These are phyloP conservation scores for Mellilla xanthometata DNA, from an alignment of 2,888 invertebrate species.

Conservation along the genomic window DNA sequence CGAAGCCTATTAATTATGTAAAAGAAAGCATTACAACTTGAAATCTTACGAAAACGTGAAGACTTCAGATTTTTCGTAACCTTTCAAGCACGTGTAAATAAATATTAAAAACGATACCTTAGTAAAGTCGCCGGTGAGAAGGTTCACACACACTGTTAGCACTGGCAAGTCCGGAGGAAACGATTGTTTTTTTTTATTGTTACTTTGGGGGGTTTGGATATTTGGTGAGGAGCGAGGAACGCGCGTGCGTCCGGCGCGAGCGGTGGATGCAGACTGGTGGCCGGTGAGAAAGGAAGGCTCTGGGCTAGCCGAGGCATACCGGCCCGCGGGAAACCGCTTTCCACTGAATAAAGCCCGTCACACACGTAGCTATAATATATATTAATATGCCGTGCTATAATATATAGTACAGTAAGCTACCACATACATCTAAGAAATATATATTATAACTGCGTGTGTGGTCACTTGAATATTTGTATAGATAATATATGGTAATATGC, in stretches of 20 bases:
- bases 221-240: constrained; percentile 1
- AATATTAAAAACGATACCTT: constrained; percentile 19
- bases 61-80: too few relatives aligned
- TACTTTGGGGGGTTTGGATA: constrained; percentile 25
- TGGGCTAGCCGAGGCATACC: constrained; percentile 5
- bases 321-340: constrained; percentile 14
- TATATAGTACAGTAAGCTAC: too few relatives aligned
- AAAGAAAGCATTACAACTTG: too few relatives aligned
- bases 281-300: not conserved
- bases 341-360: constrained; percentile 1
- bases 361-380: not conserved
- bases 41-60: too few relatives aligned
- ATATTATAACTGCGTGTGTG: too few relatives aligned
- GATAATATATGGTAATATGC: too few relatives aligned
- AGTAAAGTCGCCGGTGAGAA: constrained; percentile 19
- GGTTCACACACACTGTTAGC: constrained; percentile 25
- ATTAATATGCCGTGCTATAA: too few relatives aligned
- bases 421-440: too few relatives aligned
- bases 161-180: constrained; percentile 21
- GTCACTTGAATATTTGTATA: too few relatives aligned
- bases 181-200: constrained; percentile 15
- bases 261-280: constrained; percentile 23
- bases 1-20: too few relatives aligned
- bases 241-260: constrained; percentile 21
- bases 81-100: constrained; percentile 3